Evolutionary conservation across 1,140 invertebrate genomes (phyloP).

Genomic region (Helicoverpa armigera): DNA sequence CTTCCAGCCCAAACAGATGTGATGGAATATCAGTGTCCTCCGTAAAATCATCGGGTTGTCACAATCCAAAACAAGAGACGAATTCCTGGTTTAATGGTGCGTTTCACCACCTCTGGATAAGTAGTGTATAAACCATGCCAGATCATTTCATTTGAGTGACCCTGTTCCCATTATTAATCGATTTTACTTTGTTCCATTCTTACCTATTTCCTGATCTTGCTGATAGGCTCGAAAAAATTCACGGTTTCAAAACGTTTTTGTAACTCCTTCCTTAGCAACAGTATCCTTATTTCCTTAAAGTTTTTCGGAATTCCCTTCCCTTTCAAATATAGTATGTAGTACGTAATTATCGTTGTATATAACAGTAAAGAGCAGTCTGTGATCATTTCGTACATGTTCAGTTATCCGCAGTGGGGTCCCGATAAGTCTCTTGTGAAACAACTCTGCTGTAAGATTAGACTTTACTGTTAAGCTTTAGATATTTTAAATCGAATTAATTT

Average conservation of each 20-base stretch:
- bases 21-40: conserved; percentile 1
- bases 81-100: no score
- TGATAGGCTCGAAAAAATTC: no score
- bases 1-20: conserved; percentile 9
- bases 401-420: conserved; percentile 30
- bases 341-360: neutral
- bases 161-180: no score
- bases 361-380: conserved; percentile 47
- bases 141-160: no score
- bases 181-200: no score
- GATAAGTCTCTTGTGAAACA: conserved; percentile 34
- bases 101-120: no score
- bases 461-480: neutral
- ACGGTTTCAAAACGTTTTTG: no score
- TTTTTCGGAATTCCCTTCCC: neutral
- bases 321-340: neutral
- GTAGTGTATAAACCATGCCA: no score
- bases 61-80: no score
- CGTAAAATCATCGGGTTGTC: no score
- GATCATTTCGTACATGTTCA: conserved; percentile 36
- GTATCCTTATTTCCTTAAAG: neutral
- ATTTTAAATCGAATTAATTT: neutral
- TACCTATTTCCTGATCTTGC: no score
- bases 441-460: neutral
- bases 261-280: no score